Conservation (phyloP, 2,888 invertebrate genomes). For the Drosophila acutilabella region DNA sequence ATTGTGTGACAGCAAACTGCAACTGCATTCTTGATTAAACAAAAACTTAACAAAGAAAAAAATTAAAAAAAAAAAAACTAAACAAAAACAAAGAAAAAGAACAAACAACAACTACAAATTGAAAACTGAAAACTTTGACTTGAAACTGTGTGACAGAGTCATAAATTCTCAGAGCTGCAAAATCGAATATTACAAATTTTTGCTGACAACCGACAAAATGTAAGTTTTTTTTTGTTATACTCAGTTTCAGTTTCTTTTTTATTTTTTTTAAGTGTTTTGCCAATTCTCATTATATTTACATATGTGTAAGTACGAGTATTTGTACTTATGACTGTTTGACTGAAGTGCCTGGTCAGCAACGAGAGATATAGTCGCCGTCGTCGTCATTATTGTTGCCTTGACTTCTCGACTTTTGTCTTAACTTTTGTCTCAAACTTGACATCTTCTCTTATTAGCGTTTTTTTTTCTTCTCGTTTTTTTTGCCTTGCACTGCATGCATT, state of each 20-base stretch:
- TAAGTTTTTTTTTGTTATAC: constrained; percentile 46
- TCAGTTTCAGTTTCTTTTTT: constrained; percentile 6
- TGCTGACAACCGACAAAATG: constrained; percentile 58
- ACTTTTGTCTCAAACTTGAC: constrained; percentile 76
- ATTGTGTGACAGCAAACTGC: constrained; percentile 16
- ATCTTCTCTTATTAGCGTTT: constrained; percentile 64
- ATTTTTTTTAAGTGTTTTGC: constrained; percentile 25
- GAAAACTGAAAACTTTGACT: constrained; percentile 12
- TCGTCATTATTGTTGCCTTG: constrained; percentile 46
- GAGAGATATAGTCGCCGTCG: constrained; percentile 27
- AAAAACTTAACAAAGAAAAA: constrained; percentile 11
- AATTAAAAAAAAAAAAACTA: not conserved
- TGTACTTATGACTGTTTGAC: constrained; percentile 35
- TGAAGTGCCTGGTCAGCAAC: constrained; percentile 47
- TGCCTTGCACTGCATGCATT: constrained; percentile 62
- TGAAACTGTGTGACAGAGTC: constrained; percentile 32
- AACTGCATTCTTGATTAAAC: constrained; percentile 7
- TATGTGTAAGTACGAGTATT: constrained; percentile 18
- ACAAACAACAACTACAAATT: constrained; percentile 5
- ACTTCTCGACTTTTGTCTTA: constrained; percentile 76
- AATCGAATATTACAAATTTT: constrained; percentile 45
- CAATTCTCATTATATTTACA: constrained; percentile 40
- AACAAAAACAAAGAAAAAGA: not conserved
- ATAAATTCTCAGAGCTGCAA: constrained; percentile 52
- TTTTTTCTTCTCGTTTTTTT: constrained; percentile 11